phyloP scores from a whole-genome alignment of 2,113 vertebrate species.

The Heterotis niloticus region DNA sequence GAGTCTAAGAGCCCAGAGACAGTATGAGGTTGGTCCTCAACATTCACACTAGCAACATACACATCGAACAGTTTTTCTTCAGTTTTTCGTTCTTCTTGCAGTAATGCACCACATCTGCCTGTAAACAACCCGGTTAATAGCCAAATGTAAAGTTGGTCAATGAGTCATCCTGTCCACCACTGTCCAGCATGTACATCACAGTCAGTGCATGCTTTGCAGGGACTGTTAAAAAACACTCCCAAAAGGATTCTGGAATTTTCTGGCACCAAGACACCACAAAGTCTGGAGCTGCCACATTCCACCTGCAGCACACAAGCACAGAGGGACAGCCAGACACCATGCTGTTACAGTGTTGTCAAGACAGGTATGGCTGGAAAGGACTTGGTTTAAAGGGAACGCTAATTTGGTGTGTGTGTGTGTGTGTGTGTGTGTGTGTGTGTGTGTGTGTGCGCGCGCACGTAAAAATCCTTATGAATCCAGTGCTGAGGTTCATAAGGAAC shows the following conservation, averaged over 20 bases:
- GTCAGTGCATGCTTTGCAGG: not conserved
- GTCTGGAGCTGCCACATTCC: conserved; percentile 17
- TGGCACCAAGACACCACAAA: conserved; percentile 11
- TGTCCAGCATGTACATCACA: not conserved
- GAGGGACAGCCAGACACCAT: not conserved
- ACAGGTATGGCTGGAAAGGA: not conserved
- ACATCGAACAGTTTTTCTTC: too few species aligned
- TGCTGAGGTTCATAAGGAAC: too few species aligned
- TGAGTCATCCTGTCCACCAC: not conserved
- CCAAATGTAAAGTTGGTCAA: not conserved
- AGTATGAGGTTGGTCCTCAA: too few species aligned
- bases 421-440: not conserved
- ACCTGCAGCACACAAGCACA: not conserved
- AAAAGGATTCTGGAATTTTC: conserved; percentile 18
- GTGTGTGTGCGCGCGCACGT: not conserved
- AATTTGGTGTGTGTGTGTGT: not conserved
- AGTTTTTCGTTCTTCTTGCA: too few species aligned
- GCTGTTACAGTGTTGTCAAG: not conserved
- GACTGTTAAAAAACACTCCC: not conserved
- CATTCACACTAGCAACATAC: too few species aligned
- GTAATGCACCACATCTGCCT: too few species aligned
- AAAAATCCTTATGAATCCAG: not conserved
- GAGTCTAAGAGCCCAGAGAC: too few species aligned
- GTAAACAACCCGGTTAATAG: not conserved
- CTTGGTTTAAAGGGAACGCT: not conserved